Percentiles rank a stretch among this genome's conserved stretches.
Evolutionary conservation across 37 sponge, comb jelly and placozoan species (phyloP).

Genomic region (Chondrilla cf. caribensis): DNA sequence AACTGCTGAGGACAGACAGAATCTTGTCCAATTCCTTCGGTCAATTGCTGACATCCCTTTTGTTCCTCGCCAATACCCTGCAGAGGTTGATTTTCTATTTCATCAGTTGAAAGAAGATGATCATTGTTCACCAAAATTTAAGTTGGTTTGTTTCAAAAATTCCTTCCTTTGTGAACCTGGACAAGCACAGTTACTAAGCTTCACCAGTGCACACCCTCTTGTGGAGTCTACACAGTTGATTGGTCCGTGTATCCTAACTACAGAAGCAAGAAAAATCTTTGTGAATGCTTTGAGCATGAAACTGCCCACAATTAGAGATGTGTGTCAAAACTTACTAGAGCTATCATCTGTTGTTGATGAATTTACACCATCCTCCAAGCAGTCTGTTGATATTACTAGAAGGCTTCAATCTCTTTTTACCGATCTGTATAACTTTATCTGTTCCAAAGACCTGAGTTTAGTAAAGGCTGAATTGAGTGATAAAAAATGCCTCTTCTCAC

Average conservation of each 20-base stretch:
- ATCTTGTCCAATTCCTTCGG: neutral
- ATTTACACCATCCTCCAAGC: neutral
- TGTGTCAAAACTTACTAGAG: neutral
- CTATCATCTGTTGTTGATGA: neutral
- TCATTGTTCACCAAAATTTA: neutral
- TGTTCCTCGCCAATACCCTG: neutral
- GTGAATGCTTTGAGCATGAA: neutral
- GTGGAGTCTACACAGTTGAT: neutral
- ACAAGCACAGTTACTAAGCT: neutral
- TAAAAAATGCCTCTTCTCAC: neutral
- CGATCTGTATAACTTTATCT: neutral
- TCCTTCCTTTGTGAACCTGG: constrained; percentile 1
- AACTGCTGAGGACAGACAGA: neutral
- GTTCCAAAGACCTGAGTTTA: neutral
- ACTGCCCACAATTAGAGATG: neutral
- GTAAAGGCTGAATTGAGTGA: neutral
- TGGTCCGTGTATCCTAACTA: neutral
- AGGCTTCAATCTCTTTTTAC: neutral
- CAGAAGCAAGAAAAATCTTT: neutral
- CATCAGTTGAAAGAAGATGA: neutral
- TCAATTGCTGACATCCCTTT: neutral
- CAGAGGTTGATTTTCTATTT: neutral
- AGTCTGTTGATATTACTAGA: neutral
- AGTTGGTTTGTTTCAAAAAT: neutral
- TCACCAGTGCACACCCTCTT: neutral